Conservation (phyloP, 2,888 invertebrate genomes). For the Elegia similella region DNA sequence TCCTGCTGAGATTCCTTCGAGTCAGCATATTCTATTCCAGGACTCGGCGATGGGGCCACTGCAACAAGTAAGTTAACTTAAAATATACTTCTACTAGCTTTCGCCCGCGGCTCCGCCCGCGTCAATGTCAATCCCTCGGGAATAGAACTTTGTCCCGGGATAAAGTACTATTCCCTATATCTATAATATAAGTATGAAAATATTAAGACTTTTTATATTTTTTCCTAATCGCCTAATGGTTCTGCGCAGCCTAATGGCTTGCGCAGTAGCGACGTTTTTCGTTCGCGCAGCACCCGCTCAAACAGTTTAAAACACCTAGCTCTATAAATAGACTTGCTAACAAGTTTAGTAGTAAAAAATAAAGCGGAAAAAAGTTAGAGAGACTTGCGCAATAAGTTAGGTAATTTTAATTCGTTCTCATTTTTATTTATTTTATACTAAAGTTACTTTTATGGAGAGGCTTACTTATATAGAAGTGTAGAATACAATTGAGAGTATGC, state of each 20-base stretch:
- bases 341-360: neutral
- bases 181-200: no score
- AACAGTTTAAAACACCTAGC: neutral
- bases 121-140: no score
- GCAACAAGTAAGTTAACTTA: conserved; percentile 21
- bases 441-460: neutral
- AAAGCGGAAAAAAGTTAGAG: neutral
- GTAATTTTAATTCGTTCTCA: neutral
- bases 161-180: no score
- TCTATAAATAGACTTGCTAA: neutral
- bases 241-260: no score
- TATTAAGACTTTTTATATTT: no score
- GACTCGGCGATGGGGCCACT: conserved; percentile 35
- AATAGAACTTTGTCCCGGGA: no score
- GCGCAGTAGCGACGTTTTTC: no score
- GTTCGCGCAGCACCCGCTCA: no score
- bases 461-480: no score
- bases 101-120: no score
- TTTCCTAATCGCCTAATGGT: no score
- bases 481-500: no score
- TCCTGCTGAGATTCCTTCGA: conserved; percentile 37
- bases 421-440: neutral
- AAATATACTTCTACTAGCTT: neutral
- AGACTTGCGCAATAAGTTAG: neutral
- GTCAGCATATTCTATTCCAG: conserved; percentile 47